Percentiles rank a stretch among this genome's conserved stretches.
Evolutionary conservation across 2,113 vertebrate species (phyloP).

Genomic region (Alexandromys fortis): DNA sequence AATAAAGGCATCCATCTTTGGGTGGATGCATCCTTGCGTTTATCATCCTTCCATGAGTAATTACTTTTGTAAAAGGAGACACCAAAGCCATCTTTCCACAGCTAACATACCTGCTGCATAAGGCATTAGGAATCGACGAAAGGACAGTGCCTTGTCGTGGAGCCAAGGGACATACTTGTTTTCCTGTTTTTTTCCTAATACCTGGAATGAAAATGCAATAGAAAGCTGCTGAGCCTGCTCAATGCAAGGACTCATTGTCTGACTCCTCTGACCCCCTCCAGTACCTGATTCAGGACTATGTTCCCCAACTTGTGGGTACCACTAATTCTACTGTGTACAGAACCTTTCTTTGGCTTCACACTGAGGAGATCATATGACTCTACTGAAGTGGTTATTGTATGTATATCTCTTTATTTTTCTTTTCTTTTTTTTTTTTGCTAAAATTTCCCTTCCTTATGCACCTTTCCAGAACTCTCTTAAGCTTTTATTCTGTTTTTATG

Average conservation of each 20-base stretch:
- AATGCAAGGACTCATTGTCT: not conserved
- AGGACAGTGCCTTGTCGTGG: too few relatives aligned
- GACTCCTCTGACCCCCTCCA: not conserved
- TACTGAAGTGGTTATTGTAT: not conserved
- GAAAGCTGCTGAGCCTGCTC: not conserved
- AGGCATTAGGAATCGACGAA: not conserved
- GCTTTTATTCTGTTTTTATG: not conserved
- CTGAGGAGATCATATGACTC: not conserved
- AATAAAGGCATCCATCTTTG: not conserved
- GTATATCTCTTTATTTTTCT: not conserved
- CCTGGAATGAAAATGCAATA: not conserved
- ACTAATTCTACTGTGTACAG: not conserved
- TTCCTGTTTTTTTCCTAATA: not conserved
- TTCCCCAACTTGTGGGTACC: not conserved
- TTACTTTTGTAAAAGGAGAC: constrained; percentile 31
- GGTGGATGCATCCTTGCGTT: not conserved
- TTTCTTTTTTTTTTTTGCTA: not conserved
- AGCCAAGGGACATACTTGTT: not conserved
- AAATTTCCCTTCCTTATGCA: not conserved
- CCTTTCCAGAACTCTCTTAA: not conserved
- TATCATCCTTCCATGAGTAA: not conserved
- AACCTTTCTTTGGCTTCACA: not conserved
- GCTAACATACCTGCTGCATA: not conserved
- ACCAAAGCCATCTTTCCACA: not conserved
- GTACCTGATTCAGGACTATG: not conserved